Evolutionary conservation across 2,113 vertebrate species (phyloP).

Genomic region (Entomyzon cyanotis): DNA sequence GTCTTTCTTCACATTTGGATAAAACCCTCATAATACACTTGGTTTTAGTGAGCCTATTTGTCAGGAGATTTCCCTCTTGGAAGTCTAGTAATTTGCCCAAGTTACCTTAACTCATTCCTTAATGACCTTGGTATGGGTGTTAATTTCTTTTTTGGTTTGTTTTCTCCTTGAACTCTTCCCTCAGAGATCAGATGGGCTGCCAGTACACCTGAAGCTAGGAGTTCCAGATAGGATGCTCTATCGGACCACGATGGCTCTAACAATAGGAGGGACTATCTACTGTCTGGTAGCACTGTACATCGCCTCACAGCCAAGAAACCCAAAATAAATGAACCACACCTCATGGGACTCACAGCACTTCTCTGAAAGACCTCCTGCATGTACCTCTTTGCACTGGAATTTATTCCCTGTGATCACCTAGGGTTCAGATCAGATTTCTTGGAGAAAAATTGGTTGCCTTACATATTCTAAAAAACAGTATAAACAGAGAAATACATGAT

Average conservation of each 20-base stretch:
- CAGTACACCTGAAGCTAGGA: constrained; percentile 89
- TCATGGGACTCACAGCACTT: background rate
- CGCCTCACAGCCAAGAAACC: constrained; percentile 83
- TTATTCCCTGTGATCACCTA: background rate
- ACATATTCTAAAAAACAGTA: background rate
- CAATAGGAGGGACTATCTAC: constrained; percentile 89
- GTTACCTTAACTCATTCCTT: background rate
- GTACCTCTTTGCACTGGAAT: background rate
- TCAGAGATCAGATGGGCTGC: constrained; percentile 82
- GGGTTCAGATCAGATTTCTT: background rate
- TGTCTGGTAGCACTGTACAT: constrained; percentile 91
- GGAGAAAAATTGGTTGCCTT: background rate
- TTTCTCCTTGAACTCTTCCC: constrained; percentile 21
- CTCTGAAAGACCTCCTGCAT: background rate
- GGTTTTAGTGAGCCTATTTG: background rate
- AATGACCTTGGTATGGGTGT: background rate
- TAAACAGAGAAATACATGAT: background rate
- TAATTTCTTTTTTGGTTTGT: background rate
- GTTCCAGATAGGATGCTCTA: constrained; percentile 89
- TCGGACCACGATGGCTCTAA: constrained; percentile 96
- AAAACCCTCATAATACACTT: background rate
- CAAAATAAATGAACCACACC: constrained; percentile 51
- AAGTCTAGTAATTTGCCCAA: background rate
- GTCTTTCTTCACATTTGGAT: background rate
- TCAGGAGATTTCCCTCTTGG: background rate